Evolutionary conservation across 2,113 vertebrate species (phyloP), one percentile per base, ranked within the genome.

Genomic region (Spermophilus dauricus): DNA sequence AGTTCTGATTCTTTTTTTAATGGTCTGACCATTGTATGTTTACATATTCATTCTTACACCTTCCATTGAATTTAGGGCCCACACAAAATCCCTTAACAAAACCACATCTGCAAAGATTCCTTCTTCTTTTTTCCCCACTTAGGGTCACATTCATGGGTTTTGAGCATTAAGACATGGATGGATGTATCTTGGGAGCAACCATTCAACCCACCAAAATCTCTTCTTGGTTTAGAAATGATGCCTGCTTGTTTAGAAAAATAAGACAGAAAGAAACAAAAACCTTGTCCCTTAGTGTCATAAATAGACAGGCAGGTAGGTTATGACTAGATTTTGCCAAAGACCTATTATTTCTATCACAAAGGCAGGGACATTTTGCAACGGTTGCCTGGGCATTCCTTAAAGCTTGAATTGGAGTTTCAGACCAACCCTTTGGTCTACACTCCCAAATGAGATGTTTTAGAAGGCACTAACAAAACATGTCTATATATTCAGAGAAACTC

Each of bases 161-260:
- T 69, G 14, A 22, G 11, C 18, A 2, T 70, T 92, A 81, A n/a
- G 30, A 86, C 30, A 45, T 86, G 6, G 26, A 77, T 7, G 8
- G 45, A 45, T 45, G 3, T 76, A 30, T 67, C 26, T 92, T 34
- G 34, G 7, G 84, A 11, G 24, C 6, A 26, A 82, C 8, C 14
- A 28, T 72, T 86, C n/a, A 96, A 61, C 2, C 53, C 4, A 61
- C 26, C 75, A 16, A 94, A 83, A 73, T 34, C 10, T 85, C 8
- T 53, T 96, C 30, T 51, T 83, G 30, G 30, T 90, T 90, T 96
- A 58, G 28, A 93, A 96, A 37, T 92, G 24, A 87, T 75, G 10
- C 28, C 78, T 51, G 32, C 10, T 83, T 92, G 6, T 85, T 89
- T 83, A 83, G 28, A 65, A 16, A 26, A 22, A 45, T 16, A 17